Evolutionary conservation across 30 jellyfish, hydroid and myxozoan genomes (phyloP), one percentile per base, ranked within the genome.

Genomic region (Catostylus mosaicus): DNA sequence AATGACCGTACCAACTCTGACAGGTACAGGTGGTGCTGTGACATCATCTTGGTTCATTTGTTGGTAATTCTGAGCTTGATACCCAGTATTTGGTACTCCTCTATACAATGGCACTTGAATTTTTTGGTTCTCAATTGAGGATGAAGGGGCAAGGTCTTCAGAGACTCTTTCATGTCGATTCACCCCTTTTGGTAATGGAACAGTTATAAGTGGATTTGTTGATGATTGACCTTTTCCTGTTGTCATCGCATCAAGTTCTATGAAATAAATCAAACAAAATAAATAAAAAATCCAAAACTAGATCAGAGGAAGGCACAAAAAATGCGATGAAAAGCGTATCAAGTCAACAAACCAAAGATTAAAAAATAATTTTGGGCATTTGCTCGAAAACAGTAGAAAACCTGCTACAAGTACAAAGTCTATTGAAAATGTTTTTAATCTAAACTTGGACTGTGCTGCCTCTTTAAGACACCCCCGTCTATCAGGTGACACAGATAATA

Each of bases 21-120:
- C 82, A 20, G 92, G 92, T 11, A 82, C 79, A 34, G 92, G 92
- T 6, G 92, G 92, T 2, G 92, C 92, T 22, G 59, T 16, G 9
- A 29, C 36, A 11, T 40, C 19, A 32, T 22, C 11, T 38, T 47
- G 68, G 65, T 52, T 33, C 46, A 8, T 14, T 19, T 30, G 38
- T 30, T 68, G 85, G 68, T 24, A 29, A 22, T 23, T 37, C 26
- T 70, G 40, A 33, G 23, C 38, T 10, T 27, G 20, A 62, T 61
- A 23, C 5, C 36, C 50, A 2, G 51, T 27, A 29, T 24, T 48
- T 72, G 70, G 84, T 33, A 72, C 50, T 7, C 84, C 71, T 40
- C 18, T 40, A 77, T 77, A 30, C 33, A 77, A 48, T 23, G 88
- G 88, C 38, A 57, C 88, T 26, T 77, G 78, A 22, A 77, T 34